Conservation (phyloP, 1,140 invertebrate genomes). For the Cecropterus lyciades region DNA sequence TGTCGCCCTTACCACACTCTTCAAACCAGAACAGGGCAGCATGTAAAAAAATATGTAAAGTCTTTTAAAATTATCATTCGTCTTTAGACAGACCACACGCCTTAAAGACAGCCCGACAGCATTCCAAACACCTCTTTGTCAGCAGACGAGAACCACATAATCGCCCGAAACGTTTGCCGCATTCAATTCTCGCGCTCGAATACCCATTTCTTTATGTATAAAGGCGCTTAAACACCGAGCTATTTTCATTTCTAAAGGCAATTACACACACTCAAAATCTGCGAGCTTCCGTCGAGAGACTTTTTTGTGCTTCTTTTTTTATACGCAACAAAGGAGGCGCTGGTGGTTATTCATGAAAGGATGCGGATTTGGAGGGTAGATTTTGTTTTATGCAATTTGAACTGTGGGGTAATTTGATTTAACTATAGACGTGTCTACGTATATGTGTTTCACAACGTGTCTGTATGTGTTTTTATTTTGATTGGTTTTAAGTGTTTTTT, state of each 20-base stretch:
- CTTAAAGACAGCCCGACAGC: neutral
- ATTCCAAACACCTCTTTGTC: conserved; percentile 14
- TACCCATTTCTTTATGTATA: conserved; percentile 8
- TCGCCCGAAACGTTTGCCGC: conserved; percentile 11
- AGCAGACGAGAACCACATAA: neutral
- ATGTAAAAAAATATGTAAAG: too few species aligned
- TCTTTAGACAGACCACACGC: too few species aligned
- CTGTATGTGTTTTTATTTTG: too few species aligned
- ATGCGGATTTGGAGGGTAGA: neutral
- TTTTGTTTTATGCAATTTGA: neutral
- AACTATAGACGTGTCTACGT: too few species aligned
- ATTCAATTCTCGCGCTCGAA: conserved; percentile 10
- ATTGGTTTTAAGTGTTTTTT: too few species aligned
- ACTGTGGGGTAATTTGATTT: too few species aligned
- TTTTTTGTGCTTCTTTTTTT: conserved; percentile 6
- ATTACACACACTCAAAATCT: conserved; percentile 30
- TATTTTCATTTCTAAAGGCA: conserved; percentile 29
- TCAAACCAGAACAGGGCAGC: too few species aligned
- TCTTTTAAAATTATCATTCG: too few species aligned
- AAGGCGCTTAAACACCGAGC: conserved; percentile 21
- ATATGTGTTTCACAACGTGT: too few species aligned
- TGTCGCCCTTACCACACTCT: too few species aligned
- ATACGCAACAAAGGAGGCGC: conserved; percentile 7
- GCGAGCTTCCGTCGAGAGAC: conserved; percentile 20
- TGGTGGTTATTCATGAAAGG: neutral